These are phyloP conservation scores for Mus spicilegus DNA, from an alignment of 2,113 vertebrate genomes.

Conservation along the genomic window DNA sequence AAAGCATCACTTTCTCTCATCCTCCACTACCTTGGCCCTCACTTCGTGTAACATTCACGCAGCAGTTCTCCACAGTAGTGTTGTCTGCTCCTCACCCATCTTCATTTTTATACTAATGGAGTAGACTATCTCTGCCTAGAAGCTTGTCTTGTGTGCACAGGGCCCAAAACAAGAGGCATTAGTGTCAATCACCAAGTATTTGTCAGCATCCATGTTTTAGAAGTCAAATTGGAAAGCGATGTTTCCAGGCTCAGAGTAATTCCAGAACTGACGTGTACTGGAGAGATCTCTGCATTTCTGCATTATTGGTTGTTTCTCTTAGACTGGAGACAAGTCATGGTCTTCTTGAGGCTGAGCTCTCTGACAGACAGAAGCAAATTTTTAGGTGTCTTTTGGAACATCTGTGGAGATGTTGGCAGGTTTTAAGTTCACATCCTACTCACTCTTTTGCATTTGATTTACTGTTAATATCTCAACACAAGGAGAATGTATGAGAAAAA, in stretches of 20 bases:
- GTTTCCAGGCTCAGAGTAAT: background rate
- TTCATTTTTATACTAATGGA: background rate
- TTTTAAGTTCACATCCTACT: background rate
- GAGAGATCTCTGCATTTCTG: conserved; percentile 48
- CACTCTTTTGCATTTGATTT: background rate
- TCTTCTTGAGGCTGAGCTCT: background rate
- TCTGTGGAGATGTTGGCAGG: background rate
- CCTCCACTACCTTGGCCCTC: background rate
- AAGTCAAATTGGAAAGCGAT: conserved; percentile 32
- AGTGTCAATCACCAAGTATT: background rate
- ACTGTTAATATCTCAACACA: conserved; percentile 46
- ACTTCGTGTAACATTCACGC: background rate
- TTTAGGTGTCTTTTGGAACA: background rate
- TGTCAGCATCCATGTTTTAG: background rate
- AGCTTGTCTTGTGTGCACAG: background rate
- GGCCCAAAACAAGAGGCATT: background rate
- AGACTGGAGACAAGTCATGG: background rate
- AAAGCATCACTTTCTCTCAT: no score
- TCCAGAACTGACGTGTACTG: background rate
- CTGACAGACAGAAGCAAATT: background rate
- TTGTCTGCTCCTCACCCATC: background rate
- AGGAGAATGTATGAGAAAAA: background rate
- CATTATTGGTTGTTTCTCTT: conserved; percentile 35
- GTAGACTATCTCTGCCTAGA: background rate
- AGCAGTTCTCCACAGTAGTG: background rate